Evolutionary conservation across 2,113 vertebrate species (phyloP), one percentile per base, ranked within the genome.

Genomic region (Tragelaphus imberbis): DNA sequence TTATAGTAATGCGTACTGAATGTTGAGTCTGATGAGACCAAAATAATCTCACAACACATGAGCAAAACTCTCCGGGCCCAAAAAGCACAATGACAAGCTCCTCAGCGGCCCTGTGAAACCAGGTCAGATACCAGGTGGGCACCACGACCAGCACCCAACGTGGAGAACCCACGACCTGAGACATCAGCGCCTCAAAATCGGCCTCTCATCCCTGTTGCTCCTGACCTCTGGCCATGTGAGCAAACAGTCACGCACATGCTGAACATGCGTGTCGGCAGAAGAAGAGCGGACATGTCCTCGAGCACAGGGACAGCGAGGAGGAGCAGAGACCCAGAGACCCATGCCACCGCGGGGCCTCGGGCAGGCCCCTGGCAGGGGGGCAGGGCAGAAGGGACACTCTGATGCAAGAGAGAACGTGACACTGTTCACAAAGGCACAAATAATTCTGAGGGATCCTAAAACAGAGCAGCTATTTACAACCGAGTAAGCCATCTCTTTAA

Each of bases 361-460:
- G 65, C 44, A 3, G 15, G 17, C 71, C n/a, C 23, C 81, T 14
- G 2, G 25, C 61, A 14, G 63, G 49, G 36, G 1, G 5, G 28
- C 15, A 30, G 28, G 40, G 68, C 6, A 25, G 6, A 0, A 1
- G 19, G 0, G 40, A 58, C 17, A 2, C 63, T 30, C 14, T 10
- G 2, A 68, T 0, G 28, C 1, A 51, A 27, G 0, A 19, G 30
- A 0, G 0, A 3, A 2, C 3, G 3, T 2, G n/a, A 55, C n/a
- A 7, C 10, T 16, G 40, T 17, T 51, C 36, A 25, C 36, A 89
- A 91, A 84, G 33, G 53, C 9, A 77, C 6, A 10, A 30, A 36
- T 89, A 25, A 30, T 81, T 68, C 44, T 36, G 44, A 23, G 27
- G 53, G 36, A 10, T 9, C 71, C 55, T 9, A 21, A 25, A 63